Base-by-base conservation (phyloP, 2,113 vertebrate genomes). In the Galeopterus variegatus region DNA sequence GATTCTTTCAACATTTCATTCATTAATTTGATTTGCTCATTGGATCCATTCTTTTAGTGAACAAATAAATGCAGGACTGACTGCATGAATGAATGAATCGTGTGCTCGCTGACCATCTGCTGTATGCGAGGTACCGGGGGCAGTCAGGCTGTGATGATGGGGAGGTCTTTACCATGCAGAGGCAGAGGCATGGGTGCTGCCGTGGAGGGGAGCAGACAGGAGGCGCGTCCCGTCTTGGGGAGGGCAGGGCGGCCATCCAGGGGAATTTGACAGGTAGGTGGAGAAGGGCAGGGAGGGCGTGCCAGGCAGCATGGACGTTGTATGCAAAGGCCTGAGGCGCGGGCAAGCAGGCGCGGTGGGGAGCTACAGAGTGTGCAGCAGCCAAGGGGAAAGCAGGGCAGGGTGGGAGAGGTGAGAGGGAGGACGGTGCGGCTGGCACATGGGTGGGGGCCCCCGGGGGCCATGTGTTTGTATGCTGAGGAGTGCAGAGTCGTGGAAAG, bases 401-500 rank as follows among this genome's bases (percentile, higher is more conserved):
- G 41, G 36, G 26, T 8, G 21, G 6, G 13, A 0, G 19, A 7
- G 17, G 26, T 58, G 54, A 10, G 76, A 31, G 6, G 81, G 8
- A 36, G 12, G 26, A 13, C 8, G 1, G 64, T 7, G n/a, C 48
- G 58, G 52, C 33, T 13, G 58, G 54, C 15, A 3, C 1, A 4
- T 12, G 3, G 69, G 56, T 18, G 23, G 54, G 67, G n/a, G 33
- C 65, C 36, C 26, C 26, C 2, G 0, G 10, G 3, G 14, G 33
- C 33, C 2, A 0, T 1, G 11, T 6, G 31, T 67, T 4, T 64
- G 67, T 19, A 1, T 0, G 0, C 24, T 13, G 54, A 50, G 36
- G 94, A 3, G 54, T 19, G 31, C 77, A 1, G 18, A 17, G 28
- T 54, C 54, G 7, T 1, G 21, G 45, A 8, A 24, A 5, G 6